Evolutionary conservation across 1,140 invertebrate species (phyloP), one percentile per base, ranked within the genome.

Genomic region (Brachionus rubens): DNA sequence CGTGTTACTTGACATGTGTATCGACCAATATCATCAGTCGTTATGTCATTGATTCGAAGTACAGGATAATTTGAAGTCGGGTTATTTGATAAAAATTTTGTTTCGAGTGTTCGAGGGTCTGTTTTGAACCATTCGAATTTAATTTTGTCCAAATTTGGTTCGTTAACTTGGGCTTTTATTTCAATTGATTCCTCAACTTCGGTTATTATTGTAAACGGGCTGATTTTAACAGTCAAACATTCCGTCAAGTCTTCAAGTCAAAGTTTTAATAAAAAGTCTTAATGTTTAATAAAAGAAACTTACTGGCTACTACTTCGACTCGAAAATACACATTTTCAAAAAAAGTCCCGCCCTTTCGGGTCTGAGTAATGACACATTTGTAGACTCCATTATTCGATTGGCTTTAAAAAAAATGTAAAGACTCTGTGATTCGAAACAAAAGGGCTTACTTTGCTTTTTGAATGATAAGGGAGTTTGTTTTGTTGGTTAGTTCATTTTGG

Each of bases 51-150:
- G 21, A 65, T 65, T 43, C 24, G 28, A 26, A 65, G 43, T 43
- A 16, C 28, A 43, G n/a, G 24, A 14, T 10, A 43, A 43, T 19
- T 65, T n/a, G 59, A 65, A 30, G 59, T 43, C 21, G 59, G 59
- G 24, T 65, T 65, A 21, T 43, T 65, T 10, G 33, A 43, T 19
- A 65, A 14, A 43, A 65, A 65, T 65, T 65, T 65, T 0, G 33
- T 65, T 41, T 65, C 36, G 14, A 19, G 7, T 9, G 59, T 65
- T 28, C 40, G 28, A 16, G 41, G 14, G 26, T 65, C 36, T 36
- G 59, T 43, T 65, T 65, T 65, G 24, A 65, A 65, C 59, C 59
- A 65, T 65, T 65, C 59, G 43, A 65, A 65, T 65, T 65, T 65
- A n/a, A 65, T 3, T 3, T 65, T 65, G 12, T 36, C 19, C 10